These are phyloP conservation scores for Lordiphosa stackelbergi DNA, from an alignment of 1,140 invertebrate genomes.

Conservation along the genomic window DNA sequence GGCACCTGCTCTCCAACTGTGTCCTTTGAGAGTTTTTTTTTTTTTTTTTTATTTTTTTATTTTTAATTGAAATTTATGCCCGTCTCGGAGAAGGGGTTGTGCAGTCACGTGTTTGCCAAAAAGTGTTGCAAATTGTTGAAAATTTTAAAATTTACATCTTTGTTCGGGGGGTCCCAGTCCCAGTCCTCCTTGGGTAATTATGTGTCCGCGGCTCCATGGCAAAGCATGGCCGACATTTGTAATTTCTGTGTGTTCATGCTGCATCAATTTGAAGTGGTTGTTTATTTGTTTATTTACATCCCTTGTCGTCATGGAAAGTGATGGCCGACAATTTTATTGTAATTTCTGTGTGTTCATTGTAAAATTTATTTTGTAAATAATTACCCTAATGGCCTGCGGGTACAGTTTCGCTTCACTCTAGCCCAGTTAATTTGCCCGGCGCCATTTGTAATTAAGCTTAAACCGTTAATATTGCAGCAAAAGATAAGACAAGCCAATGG, in stretches of 20 bases:
- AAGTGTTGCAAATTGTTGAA: conserved; percentile 71
- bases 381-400: conserved; percentile 58
- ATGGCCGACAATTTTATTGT: too few relatives aligned
- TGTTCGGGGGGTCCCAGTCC: conserved; percentile 27
- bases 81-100: conserved; percentile 11
- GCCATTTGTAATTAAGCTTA: conserved; percentile 73
- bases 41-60: too few relatives aligned
- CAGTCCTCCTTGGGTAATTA: conserved; percentile 60
- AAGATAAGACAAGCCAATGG: conserved; percentile 50
- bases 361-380: conserved; percentile 76
- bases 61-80: conserved; percentile 74
- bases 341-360: conserved; percentile 57
- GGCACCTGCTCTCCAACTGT: conserved; percentile 49
- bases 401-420: conserved; percentile 16
- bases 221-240: conserved; percentile 65
- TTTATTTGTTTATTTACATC: too few relatives aligned
- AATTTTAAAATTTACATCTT: conserved; percentile 66
- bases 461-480: conserved; percentile 70
- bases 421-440: conserved; percentile 63
- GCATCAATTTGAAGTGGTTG: too few relatives aligned
- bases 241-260: conserved; percentile 51
- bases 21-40: conserved; percentile 46
- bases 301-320: too few relatives aligned
- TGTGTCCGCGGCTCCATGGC: conserved; percentile 26
- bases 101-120: conserved; percentile 62